Base-by-base conservation (phyloP, 2,113 vertebrate genomes). In the Sinocyclocheilus maitianheensis region DNA sequence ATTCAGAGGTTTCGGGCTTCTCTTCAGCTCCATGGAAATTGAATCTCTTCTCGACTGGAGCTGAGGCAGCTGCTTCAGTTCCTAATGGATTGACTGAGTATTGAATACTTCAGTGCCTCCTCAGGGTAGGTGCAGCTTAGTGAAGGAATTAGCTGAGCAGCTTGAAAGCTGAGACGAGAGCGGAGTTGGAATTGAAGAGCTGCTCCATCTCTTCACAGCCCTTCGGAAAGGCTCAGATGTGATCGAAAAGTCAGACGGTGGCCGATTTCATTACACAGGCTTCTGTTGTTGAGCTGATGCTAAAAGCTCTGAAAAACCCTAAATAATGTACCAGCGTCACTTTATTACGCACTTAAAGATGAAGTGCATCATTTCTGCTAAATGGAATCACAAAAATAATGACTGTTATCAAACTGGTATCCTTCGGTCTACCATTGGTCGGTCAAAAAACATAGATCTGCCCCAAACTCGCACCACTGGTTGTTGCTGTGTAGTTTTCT, bases 51-150 rank as follows among this genome's bases (percentile, higher is more conserved):
- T 86, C 82, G 83, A 85, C 87, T 88, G 88, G 77, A 67, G 53
- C 89, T 87, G 88, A 91, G 89, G 89, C 89, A 89, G 87, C 84
- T 88, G 80, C 90, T 90, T 91, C 82, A 77, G 86, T 89, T 91
- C 85, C 88, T 91, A 92, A 90, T 93, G 90, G 89, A 90, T 86
- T 88, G 84, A 90, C 89, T 83, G 90, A 89, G 90, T 93, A 91
- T 90, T 91, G 90, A 93, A 90, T 86, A 87, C 86, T 89, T 89
- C 87, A 88, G 85, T 85, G 86, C 88, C 74, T 91, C 89, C 89
- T 91, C 65, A 22, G 89, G 90, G 90, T 90, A 87, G 88, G 84
- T 88, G 87, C 89, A 87, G 90, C 91, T 93, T 90, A 91, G 89
- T 51, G 43, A 81, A 87, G 88, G 90, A 91, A 91, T 91, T 91